Conservation (phyloP, 2,888 invertebrate species). For the Eumacrocentrus americanus region DNA sequence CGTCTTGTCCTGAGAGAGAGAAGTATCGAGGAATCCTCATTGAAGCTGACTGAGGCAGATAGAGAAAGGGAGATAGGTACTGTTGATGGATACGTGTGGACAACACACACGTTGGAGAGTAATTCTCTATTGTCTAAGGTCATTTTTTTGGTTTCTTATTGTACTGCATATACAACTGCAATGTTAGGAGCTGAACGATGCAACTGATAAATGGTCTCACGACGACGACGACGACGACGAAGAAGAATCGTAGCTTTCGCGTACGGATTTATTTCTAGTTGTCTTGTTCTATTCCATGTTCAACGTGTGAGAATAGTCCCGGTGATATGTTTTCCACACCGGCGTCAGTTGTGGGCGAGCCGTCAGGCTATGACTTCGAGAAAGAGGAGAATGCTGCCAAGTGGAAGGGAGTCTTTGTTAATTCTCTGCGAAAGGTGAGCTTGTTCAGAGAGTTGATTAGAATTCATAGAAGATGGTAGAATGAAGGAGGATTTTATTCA, state of each 20-base stretch:
- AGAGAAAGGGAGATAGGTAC: neutral
- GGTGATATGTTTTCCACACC: slow-evolving; percentile 60
- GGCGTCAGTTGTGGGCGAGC: slow-evolving; percentile 64
- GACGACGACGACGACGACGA: neutral
- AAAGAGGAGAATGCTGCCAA: slow-evolving; percentile 87
- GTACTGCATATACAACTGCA: slow-evolving; percentile 18
- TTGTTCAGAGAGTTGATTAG: slow-evolving; percentile 22
- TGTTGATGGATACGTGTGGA: neutral
- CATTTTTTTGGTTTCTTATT: slow-evolving; percentile 30
- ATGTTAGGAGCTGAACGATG: neutral
- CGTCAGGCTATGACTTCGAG: slow-evolving; percentile 78
- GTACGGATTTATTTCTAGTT: slow-evolving; percentile 1
- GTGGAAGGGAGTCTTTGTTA: slow-evolving; percentile 91
- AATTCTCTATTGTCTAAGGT: neutral
- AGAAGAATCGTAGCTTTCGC: slow-evolving; percentile 18
- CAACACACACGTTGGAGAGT: neutral
- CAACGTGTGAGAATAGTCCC: slow-evolving; percentile 25
- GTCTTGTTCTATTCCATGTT: neutral
- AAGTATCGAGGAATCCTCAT: too few species aligned
- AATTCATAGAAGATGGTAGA: too few species aligned
- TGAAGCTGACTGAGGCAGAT: too few species aligned
- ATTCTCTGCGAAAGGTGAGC: slow-evolving; percentile 83
- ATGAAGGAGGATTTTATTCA: too few species aligned
- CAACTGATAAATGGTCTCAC: slow-evolving; percentile 6
- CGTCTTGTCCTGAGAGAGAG: neutral